Evolutionary conservation across 2,888 invertebrate species (phyloP).

Genomic region (Agrochola litura): DNA sequence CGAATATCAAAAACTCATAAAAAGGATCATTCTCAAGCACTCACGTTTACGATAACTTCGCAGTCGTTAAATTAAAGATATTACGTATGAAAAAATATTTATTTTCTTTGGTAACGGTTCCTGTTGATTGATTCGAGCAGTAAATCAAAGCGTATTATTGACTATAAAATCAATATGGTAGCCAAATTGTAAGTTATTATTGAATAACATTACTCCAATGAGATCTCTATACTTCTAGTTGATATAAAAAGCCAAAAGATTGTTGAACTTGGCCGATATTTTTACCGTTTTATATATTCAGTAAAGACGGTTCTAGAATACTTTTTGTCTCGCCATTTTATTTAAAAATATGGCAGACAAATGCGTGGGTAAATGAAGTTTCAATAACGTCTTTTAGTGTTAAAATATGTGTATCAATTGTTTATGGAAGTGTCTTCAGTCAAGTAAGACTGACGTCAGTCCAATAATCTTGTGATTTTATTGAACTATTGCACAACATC

Average conservation of each 20-base stretch:
- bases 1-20: constrained; percentile 38
- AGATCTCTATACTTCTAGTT: constrained; percentile 10
- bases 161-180: constrained; percentile 66
- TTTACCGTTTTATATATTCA: constrained; percentile 20
- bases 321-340: constrained; percentile 18
- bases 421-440: constrained; percentile 36
- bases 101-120: constrained; percentile 70
- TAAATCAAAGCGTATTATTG: constrained; percentile 72
- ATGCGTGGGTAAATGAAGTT: constrained; percentile 39
- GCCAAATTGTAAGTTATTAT: constrained; percentile 68
- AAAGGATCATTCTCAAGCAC: constrained; percentile 56
- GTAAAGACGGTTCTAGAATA: constrained; percentile 33
- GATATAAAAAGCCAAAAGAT: constrained; percentile 13
- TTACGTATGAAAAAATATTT: constrained; percentile 69
- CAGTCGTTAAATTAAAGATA: constrained; percentile 69
- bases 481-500: constrained; percentile 12
- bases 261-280: constrained; percentile 51
- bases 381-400: constrained; percentile 24
- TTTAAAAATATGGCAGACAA: constrained; percentile 14
- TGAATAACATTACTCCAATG: constrained; percentile 36
- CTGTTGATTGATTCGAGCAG: constrained; percentile 67
- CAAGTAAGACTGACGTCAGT: constrained; percentile 40
- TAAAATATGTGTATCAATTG: constrained; percentile 34
- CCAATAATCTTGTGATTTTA: constrained; percentile 42
- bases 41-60: constrained; percentile 68